Conservation (phyloP, 2,888 invertebrate genomes). For the Hecatera dysodea region DNA sequence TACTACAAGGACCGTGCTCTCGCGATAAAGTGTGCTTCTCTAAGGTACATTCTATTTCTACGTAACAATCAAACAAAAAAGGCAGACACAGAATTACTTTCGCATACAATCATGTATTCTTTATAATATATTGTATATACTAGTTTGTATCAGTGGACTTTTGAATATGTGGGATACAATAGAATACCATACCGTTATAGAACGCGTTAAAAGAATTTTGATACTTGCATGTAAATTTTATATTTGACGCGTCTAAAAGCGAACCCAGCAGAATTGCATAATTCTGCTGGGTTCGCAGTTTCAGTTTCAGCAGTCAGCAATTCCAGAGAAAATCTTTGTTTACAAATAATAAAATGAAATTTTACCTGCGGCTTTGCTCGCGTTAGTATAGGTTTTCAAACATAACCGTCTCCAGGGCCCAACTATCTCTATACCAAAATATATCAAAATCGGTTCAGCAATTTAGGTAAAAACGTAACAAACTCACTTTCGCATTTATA, state of each 20-base stretch:
- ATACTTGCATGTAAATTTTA: constrained; percentile 21
- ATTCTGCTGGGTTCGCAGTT: not conserved
- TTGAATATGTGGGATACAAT: constrained; percentile 20
- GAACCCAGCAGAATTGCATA: not conserved
- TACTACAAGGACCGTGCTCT: too few species aligned
- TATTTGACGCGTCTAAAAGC: constrained; percentile 4
- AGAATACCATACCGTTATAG: constrained; percentile 24
- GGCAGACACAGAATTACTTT: not conserved
- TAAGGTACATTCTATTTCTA: too few species aligned
- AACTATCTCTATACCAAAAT: too few species aligned
- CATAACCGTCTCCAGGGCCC: too few species aligned
- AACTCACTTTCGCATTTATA: too few species aligned
- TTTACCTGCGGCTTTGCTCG: not conserved
- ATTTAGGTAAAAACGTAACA: too few species aligned
- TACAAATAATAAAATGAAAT: too few species aligned
- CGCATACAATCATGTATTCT: not conserved
- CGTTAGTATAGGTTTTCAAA: too few species aligned
- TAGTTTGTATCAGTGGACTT: not conserved
- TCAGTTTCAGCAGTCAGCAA: not conserved
- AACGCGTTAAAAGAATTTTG: not conserved
- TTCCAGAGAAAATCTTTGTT: not conserved
- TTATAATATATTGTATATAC: not conserved
- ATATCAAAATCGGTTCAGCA: too few species aligned
- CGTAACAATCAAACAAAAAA: too few species aligned
- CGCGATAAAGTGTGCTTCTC: not conserved